Percentiles rank a stretch among this genome's conserved stretches.
phyloP scores from a whole-genome alignment of 1,140 invertebrate genomes.

The Drosophila orena region DNA sequence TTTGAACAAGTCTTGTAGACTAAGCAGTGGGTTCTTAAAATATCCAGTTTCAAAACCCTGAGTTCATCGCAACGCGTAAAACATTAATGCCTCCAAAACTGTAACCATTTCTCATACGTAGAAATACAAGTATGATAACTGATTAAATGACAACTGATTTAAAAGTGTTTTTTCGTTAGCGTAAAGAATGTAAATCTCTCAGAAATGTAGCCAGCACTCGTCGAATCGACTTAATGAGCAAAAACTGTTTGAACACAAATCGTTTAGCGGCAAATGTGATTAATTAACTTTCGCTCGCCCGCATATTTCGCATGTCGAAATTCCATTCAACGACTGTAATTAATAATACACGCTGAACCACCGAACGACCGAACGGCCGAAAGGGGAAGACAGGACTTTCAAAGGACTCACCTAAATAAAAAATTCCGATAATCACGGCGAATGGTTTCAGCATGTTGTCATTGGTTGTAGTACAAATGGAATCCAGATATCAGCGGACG shows the following conservation, averaged over 20 bases:
- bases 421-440: conserved; percentile 73
- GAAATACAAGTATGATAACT: conserved; percentile 4
- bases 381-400: conserved; percentile 9
- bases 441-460: conserved; percentile 77
- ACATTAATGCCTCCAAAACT: conserved; percentile 2
- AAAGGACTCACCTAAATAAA: conserved; percentile 73
- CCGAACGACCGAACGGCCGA: background rate
- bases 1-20: background rate
- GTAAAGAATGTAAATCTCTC: conserved; percentile 19
- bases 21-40: background rate
- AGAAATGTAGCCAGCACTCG: conserved; percentile 27
- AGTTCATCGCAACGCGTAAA: background rate
- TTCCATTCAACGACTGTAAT: conserved; percentile 60
- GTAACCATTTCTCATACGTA: background rate
- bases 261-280: conserved; percentile 64
- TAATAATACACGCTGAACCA: conserved; percentile 41
- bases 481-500: conserved; percentile 46
- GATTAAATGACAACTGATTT: conserved; percentile 9
- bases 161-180: conserved; percentile 18
- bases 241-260: conserved; percentile 52
- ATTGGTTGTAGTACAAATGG: conserved; percentile 57
- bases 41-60: background rate
- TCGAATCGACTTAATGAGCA: conserved; percentile 48
- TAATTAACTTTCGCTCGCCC: conserved; percentile 38
- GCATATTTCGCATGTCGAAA: conserved; percentile 51